phyloP scores from a whole-genome alignment of 2,888 invertebrate genomes.

The Dichetophora obliterata region DNA sequence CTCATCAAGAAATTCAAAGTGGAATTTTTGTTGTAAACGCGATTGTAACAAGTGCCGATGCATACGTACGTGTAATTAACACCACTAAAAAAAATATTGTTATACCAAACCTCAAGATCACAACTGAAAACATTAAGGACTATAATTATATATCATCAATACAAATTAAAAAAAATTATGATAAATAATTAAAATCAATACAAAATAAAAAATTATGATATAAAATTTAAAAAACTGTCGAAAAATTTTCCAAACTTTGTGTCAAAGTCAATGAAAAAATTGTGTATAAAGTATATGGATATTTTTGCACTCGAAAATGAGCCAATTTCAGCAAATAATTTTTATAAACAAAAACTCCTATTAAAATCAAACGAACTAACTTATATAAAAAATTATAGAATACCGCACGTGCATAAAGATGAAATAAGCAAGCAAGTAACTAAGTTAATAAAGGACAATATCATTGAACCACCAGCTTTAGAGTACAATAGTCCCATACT shows the following conservation, averaged over 20 bases:
- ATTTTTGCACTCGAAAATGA: no score
- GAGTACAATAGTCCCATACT: conserved; percentile 24
- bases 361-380: conserved; percentile 6
- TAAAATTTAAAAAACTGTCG: background rate
- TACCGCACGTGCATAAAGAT: conserved; percentile 30
- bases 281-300: no score
- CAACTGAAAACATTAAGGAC: conserved; percentile 7
- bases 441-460: conserved; percentile 25
- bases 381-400: conserved; percentile 41
- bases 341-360: conserved; percentile 30
- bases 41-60: background rate
- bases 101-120: background rate
- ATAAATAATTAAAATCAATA: no score
- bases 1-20: conserved; percentile 19
- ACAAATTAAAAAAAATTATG: background rate
- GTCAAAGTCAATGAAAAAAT: no score
- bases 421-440: conserved; percentile 15
- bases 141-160: conserved; percentile 16
- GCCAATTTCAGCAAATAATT: conserved; percentile 22
- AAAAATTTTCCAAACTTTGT: no score
- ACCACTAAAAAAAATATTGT: background rate
- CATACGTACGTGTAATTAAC: background rate
- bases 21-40: background rate
- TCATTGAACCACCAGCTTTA: conserved; percentile 23
- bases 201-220: background rate